Evolutionary conservation across 1,140 invertebrate species (phyloP).

Genomic region (Tetragnatha versicolor): DNA sequence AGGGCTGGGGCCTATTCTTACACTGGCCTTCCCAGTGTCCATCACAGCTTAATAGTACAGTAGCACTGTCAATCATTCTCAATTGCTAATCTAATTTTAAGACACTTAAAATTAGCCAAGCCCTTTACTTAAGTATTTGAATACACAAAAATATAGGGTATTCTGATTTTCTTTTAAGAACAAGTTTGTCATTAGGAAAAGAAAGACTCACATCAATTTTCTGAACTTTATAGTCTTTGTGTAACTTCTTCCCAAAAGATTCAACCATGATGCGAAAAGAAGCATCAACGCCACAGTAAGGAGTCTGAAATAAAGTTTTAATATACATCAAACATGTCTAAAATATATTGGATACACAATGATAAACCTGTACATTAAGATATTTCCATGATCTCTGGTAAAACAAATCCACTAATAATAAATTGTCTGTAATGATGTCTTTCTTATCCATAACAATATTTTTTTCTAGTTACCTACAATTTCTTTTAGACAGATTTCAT

Average conservation of each 20-base stretch:
- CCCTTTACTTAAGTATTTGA: too few species aligned
- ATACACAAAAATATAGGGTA: too few species aligned
- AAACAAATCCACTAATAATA: neutral
- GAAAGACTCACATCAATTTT: slow-evolving; percentile 78
- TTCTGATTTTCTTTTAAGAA: too few species aligned
- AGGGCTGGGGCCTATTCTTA: too few species aligned
- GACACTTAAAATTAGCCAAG: too few species aligned
- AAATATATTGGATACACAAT: neutral
- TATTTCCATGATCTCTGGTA: neutral
- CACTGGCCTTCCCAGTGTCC: too few species aligned
- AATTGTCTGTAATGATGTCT: neutral
- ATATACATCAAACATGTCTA: neutral
- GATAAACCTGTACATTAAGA: neutral
- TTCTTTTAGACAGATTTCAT: neutral
- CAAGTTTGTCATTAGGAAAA: neutral
- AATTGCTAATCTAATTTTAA: too few species aligned
- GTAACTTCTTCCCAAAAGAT: slow-evolving; percentile 85
- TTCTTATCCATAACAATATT: neutral
- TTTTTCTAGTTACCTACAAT: neutral
- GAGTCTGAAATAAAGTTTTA: slow-evolving; percentile 12
- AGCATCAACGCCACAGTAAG: slow-evolving; percentile 12
- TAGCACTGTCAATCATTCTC: too few species aligned
- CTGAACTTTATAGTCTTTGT: slow-evolving; percentile 78
- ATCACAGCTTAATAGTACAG: too few species aligned
- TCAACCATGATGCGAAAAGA: slow-evolving; percentile 77